Percentiles rank a stretch among this genome's conserved stretches.
These are phyloP conservation scores for cat (Felis catus) DNA, from an alignment of 2,113 vertebrate species.

Conservation along the genomic window DNA sequence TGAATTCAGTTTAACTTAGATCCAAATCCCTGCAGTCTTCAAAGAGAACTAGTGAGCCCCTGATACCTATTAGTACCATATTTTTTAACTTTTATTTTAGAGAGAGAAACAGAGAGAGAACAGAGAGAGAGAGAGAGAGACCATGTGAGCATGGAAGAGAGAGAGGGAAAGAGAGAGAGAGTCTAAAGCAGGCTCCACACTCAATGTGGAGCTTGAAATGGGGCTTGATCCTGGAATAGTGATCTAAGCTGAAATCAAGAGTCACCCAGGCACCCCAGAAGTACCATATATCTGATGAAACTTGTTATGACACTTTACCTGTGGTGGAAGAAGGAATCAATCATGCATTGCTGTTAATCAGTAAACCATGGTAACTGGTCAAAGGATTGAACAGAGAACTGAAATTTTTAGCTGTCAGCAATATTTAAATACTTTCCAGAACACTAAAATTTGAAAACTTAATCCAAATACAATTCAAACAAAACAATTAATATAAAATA, in stretches of 20 bases:
- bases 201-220: too few relatives aligned
- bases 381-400: neutral
- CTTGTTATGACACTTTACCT: neutral
- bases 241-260: too few relatives aligned
- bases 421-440: slow-evolving; percentile 30
- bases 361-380: neutral
- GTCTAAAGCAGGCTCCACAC: too few relatives aligned
- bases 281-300: neutral
- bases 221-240: too few relatives aligned
- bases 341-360: neutral
- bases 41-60: neutral
- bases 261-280: too few relatives aligned
- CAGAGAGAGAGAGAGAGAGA: too few relatives aligned
- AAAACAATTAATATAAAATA: slow-evolving; percentile 52
- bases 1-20: slow-evolving; percentile 31
- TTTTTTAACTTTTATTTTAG: neutral
- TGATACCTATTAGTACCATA: neutral
- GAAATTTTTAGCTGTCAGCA: neutral
- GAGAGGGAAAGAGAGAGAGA: too few relatives aligned
- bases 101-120: too few relatives aligned
- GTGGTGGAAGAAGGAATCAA: neutral
- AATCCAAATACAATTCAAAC: slow-evolving; percentile 31
- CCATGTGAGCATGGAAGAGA: too few relatives aligned
- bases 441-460: slow-evolving; percentile 39
- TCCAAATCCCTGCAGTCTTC: neutral